Percentiles rank a stretch among this genome's conserved stretches.
These are phyloP conservation scores for Iguana delicatissima DNA, from an alignment of 2,797 vertebrate species.

Conservation along the genomic window DNA sequence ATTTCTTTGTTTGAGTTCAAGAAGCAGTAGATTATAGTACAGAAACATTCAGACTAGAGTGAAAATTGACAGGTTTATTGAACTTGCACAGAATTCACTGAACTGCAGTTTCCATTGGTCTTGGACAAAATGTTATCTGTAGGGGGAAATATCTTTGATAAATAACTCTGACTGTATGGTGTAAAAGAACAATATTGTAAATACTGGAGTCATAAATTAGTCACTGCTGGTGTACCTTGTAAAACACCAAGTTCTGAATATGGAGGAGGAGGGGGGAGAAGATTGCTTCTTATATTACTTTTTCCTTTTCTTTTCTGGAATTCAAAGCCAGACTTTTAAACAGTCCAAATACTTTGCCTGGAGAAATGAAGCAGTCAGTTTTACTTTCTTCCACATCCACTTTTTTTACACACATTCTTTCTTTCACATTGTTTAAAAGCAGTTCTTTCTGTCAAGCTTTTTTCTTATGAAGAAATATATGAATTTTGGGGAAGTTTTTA, in stretches of 20 bases:
- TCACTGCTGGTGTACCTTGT: not conserved
- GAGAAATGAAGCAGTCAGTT: no score
- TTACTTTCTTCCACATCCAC: no score
- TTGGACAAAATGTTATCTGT: constrained; percentile 4
- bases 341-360: no score
- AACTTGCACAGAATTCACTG: not conserved
- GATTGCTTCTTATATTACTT: not conserved
- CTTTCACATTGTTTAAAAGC: no score
- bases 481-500: no score
- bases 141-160: not conserved
- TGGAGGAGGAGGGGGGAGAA: not conserved
- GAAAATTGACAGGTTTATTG: constrained; percentile 19
- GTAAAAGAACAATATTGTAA: not conserved
- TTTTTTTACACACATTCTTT: no score
- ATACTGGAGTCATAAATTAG: constrained; percentile 11
- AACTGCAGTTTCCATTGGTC: constrained; percentile 4
- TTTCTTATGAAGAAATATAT: no score
- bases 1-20: constrained; percentile 7
- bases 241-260: constrained; percentile 13
- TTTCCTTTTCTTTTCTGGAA: not conserved
- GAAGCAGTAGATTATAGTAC: constrained; percentile 7
- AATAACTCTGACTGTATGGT: not conserved
- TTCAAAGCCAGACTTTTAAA: not conserved
- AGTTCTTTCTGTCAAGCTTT: no score
- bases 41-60: not conserved